Evolutionary conservation across 2,797 vertebrate species (phyloP), one percentile per base, ranked within the genome.

Genomic region (Parauchenoglanis punctatus): DNA sequence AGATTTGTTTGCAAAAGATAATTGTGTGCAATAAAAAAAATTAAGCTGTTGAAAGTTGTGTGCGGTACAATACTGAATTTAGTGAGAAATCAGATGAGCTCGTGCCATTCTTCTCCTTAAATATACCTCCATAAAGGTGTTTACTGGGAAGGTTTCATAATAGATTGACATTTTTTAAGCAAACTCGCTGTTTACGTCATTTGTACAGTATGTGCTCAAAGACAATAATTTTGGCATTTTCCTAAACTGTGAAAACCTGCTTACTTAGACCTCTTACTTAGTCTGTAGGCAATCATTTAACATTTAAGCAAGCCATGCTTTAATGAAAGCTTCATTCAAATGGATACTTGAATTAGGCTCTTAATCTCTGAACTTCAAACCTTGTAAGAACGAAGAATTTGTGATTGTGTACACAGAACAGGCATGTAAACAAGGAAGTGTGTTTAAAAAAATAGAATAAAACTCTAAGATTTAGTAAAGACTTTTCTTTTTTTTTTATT

Each of bases 1-100:
- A 95, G 88, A 94, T 91, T 91, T 95, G 95, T 96, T 96, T 95
- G 95, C 93, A 93, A 94, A 92, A 93, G 93, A 94, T 93, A 93
- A 95, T 93, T 92, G 93, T 95, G 95, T 95, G 94, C 95, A 96
- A 96, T 96, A 95, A 95, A 95, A 92, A 67, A 85, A 90, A 83
- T 61, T 72, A 85, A 73, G 77, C 75, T 88, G 88, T 88, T 86
- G 28, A 68, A 65, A 7, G 63, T 72, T 58, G 86, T 84, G 58
- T 85, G 61, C 67, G 1, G 23, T 72, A 40, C 63, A 68, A 61
- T 73, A 65, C 20, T 23, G 31, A 80, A 40, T 25, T 35, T 15
- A 8, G 18, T 67, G 10, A 87, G 28, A 77, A 31, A 54, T 23
- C 72, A 77, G 63, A 68, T 44, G 2, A 11, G 49, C 56, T 81